Base-by-base conservation (phyloP, 2,888 invertebrate genomes). In the Cataglyphis cursor region DNA sequence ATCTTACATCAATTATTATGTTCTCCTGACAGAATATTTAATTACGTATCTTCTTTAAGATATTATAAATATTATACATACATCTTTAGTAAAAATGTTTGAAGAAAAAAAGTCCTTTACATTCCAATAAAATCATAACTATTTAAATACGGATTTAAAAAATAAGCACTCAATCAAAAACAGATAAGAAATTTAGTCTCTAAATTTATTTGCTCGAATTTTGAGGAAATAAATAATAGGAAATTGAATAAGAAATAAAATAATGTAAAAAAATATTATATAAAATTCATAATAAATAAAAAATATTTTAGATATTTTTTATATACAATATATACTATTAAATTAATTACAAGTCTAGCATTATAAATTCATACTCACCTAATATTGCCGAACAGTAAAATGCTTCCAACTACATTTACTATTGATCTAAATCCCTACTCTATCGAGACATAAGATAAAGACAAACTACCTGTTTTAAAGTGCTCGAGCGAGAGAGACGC, bases 121-220 rank as follows among this genome's bases (percentile, higher is more conserved):
- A 68, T 51, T 51, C 2, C n/a, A 48, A 68, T 6, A 31, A n/a
- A 31, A 51, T 31, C 3, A 4, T 35, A 28, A 54, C 4, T 54
- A 10, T 21, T 54, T 21, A 21, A 54, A n/a, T 54, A 21, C 9
- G 10, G 2, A 54, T 10, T 54, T 54, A 1, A 59, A 54, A 35
- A 0, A 54, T 21, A 51, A 70, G 9, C 4, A 70, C 15, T 70
- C 28, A 0, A 70, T 12, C 15, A 31, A 48, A 31, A 6, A n/a
- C n/a, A 28, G 28, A 21, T 51, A 15, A 68, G n/a, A 70, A 35
- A 51, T 9, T 70, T 70, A n/a, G 51, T 48, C n/a, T 51, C 12
- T 3, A 66, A n/a, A 44, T 5, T 44, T 21, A 3, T 21, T n/a
- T 38, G 1, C 0, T 15, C 10, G 15, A 48, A 6, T 35, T n/a